Evolutionary conservation across 2,797 vertebrate genomes (phyloP), one percentile per base, ranked within the genome.

Genomic region (Cossypha niveicapilla): DNA sequence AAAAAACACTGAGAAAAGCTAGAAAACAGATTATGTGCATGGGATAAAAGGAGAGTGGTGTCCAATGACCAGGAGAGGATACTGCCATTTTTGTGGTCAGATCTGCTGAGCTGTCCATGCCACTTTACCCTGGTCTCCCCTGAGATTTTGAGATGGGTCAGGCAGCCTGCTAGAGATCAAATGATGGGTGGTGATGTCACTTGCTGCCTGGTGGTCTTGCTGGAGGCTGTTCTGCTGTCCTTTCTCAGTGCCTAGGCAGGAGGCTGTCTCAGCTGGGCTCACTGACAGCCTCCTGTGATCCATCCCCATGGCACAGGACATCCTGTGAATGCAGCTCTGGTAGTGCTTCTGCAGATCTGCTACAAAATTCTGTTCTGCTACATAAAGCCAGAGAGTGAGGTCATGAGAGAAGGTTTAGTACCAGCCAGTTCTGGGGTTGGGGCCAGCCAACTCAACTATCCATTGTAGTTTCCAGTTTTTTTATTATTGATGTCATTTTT

Each of bases 281-380:
- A 0, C 11, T 53, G 48, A 14, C 28, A 35, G 0, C 24, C 15
- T 54, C 28, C 12, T 45, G 30, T 47, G 41, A 51, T 13, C 44
- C 1, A 5, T 39, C 0, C 7, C 0, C 0, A 0, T 41, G 0
- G 0, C 37, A 34, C 0, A 1, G 51, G 28, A 22, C 1, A 0
- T 25, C 22, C 41, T 34, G 24, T 65, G 45, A 45, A 9, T 10
- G 16, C 53, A 50, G 21, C 45, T 54, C 41, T 72, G 42, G 11
- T 14, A 15, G 13, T 1, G 2, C 28, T 57, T 18, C 32, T 45
- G 50, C 34, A 44, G 22, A 42, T 76, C n/a, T 4, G 0, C 3
- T 61, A 16, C n/a, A n/a, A 61, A 62, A 45, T 30, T 8, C 32
- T 12, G 12, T 61, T 5, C 0, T 3, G 7, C 21, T 48, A 2